Evolutionary conservation across 2,797 vertebrate species (phyloP).

Genomic region (Sebastes variabilis): DNA sequence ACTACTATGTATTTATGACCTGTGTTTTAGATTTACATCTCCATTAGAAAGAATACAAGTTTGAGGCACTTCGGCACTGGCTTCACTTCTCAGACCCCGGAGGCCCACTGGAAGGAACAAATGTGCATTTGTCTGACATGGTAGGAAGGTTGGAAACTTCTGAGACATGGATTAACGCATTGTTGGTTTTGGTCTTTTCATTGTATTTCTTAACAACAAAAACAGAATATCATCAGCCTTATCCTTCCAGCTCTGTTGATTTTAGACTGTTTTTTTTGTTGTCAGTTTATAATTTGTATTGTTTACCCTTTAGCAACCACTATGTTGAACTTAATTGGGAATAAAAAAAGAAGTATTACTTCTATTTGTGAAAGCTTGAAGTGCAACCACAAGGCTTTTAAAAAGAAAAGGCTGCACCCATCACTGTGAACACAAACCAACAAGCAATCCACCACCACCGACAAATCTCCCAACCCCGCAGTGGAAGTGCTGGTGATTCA

Average conservation of each 20-base stretch:
- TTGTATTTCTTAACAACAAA: not conserved
- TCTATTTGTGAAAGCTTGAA: not conserved
- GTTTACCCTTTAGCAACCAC: not conserved
- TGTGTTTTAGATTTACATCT: not conserved
- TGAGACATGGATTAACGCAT: not conserved
- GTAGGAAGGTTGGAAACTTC: not conserved
- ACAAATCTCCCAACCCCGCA: conserved; percentile 14
- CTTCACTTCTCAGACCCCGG: not conserved
- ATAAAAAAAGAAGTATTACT: not conserved
- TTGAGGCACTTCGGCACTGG: not conserved
- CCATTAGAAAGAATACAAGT: not conserved
- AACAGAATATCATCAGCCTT: not conserved
- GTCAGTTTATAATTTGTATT: not conserved
- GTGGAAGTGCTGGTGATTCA: conserved; percentile 4
- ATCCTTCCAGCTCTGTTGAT: not conserved
- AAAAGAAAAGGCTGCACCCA: not conserved
- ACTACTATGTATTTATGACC: not conserved
- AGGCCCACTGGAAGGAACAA: not conserved
- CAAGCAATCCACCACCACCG: not conserved
- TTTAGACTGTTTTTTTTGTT: not conserved
- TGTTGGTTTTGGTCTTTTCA: not conserved
- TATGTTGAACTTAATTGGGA: not conserved
- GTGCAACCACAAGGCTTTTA: not conserved
- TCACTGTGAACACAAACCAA: conserved; percentile 4
- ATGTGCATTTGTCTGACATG: not conserved